Evolutionary conservation across 2,888 invertebrate species (phyloP).

Genomic region (Dysmachus trigonus): DNA sequence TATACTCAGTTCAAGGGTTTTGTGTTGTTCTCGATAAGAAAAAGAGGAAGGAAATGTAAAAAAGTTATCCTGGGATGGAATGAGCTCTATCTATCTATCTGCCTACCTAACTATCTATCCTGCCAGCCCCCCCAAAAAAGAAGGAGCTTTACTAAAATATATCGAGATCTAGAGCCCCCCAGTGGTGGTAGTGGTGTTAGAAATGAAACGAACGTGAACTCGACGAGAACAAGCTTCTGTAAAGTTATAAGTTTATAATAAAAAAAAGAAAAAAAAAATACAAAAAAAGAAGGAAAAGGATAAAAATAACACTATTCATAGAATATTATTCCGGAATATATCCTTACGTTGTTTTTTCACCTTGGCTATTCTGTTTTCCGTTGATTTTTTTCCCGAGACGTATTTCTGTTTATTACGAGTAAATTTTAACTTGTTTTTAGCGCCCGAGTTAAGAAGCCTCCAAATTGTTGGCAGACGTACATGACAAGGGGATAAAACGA

Average conservation of each 20-base stretch:
- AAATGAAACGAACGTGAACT: conserved; percentile 11
- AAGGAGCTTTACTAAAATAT: conserved; percentile 15
- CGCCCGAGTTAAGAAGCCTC: neutral
- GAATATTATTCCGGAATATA: neutral
- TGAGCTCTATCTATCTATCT: too few species aligned
- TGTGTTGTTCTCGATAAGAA: conserved; percentile 1
- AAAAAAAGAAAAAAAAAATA: conserved; percentile 10
- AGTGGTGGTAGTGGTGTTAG: conserved; percentile 20
- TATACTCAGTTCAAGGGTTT: neutral
- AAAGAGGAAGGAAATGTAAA: neutral
- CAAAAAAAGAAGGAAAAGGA: neutral
- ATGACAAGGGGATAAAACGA: neutral
- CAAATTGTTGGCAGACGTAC: neutral
- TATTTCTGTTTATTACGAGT: neutral
- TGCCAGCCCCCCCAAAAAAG: neutral
- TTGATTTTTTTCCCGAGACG: neutral
- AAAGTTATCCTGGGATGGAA: neutral
- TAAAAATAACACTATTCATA: conserved; percentile 19
- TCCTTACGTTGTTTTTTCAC: conserved; percentile 8
- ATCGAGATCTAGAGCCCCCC: conserved; percentile 13
- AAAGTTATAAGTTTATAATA: conserved; percentile 23
- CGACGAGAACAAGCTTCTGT: neutral
- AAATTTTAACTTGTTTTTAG: neutral
- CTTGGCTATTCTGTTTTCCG: conserved; percentile 2
- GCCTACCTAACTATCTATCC: neutral